Evolutionary conservation across 1,140 invertebrate genomes (phyloP), one percentile per base, ranked within the genome.

Genomic region (Zaprionus ornatus): DNA sequence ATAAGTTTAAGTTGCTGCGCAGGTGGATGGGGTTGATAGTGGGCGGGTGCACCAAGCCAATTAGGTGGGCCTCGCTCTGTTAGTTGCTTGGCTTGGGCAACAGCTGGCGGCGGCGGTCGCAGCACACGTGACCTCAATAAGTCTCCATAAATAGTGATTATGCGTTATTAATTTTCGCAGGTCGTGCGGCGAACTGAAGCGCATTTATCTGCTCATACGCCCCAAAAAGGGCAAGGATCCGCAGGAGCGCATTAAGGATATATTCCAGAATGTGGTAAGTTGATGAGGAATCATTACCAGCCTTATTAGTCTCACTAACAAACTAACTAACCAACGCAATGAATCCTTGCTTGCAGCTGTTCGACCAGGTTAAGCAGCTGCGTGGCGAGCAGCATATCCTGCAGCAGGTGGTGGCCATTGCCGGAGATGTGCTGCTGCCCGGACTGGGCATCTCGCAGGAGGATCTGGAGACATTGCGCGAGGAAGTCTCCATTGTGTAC

Each of bases 401-500:
- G 23, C 93, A 95, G 62, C 96, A 97, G 88, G 93, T 99, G 61
- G 91, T 94, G 19, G 93, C 96, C 2, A 95, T 99, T 1, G 90
- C 93, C 40, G 98, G 98, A 1, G 98, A 99, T 92, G 95, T 98
- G 1, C 92, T 95, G 6, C 81, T 94, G 35, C 94, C 94, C 0
- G 95, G 95, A 23, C 93, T 99, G 25, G 98, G 97, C 3, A 93
- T 99, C 4, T 95, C 94, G 9, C 90, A 94, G 0, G 91, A 94
- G n/a, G 96, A 99, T 92, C 93, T 95, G 55, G 88, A 95, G 65
- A 93, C 94, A 17, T 91, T 99, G 0, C 93, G 93, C 23, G 94
- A 97, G 5, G 95, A 96, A 73, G 95, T 98, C 1, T 94, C 96
- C 40, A 95, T 99, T 56, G 96, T 99, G 1, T 97, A 98, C 87